phyloP scores from a whole-genome alignment of 2,797 vertebrate genomes.

The Oreochromis grahami region DNA sequence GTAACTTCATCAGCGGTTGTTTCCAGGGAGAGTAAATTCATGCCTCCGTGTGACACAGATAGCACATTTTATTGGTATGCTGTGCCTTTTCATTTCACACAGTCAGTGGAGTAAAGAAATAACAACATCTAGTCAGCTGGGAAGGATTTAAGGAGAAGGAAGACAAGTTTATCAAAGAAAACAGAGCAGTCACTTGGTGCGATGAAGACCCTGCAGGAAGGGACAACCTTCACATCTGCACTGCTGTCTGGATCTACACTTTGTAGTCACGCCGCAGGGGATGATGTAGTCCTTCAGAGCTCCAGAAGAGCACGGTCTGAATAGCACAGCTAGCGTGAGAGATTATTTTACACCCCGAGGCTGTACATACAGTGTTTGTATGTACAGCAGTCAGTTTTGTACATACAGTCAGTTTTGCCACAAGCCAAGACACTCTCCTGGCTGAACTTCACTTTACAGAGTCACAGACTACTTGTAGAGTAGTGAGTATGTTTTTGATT shows the following conservation, averaged over 20 bases:
- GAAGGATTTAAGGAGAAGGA: not conserved
- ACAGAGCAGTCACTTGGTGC: not conserved
- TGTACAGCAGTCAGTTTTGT: constrained; percentile 3
- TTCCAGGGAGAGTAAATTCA: not conserved
- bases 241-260: constrained; percentile 42
- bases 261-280: not conserved
- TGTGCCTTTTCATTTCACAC: not conserved
- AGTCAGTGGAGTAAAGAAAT: not conserved
- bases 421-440: not conserved
- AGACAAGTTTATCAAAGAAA: constrained; percentile 4
- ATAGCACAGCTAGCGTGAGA: not conserved
- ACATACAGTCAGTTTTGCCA: not conserved
- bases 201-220: not conserved
- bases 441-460: not conserved
- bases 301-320: not conserved
- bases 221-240: constrained; percentile 28
- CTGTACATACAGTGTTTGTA: constrained; percentile 3
- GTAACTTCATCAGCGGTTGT: not conserved
- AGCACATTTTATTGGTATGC: not conserved
- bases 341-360: constrained; percentile 18
- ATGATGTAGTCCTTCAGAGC: constrained; percentile 2
- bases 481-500: not conserved
- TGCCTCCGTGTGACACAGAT: not conserved
- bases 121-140: not conserved
- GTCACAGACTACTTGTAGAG: not conserved